These are phyloP conservation scores for Argentina silus DNA, from an alignment of 2,797 vertebrate genomes.

Conservation along the genomic window DNA sequence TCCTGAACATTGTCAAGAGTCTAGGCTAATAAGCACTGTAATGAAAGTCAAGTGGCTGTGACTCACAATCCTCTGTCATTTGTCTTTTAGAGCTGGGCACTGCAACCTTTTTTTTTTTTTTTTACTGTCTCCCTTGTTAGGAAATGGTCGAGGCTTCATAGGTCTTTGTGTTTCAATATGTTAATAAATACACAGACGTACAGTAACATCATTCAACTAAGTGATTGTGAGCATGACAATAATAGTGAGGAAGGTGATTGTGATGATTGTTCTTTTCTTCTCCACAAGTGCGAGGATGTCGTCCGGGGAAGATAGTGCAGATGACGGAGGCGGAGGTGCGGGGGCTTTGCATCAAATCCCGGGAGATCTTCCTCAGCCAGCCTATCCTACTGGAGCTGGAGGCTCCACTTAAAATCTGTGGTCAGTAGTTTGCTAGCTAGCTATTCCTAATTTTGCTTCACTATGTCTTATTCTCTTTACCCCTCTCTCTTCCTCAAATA, in stretches of 20 bases:
- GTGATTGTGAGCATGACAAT: not conserved
- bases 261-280: slow-evolving; percentile 14
- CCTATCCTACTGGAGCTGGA: slow-evolving; percentile 93
- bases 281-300: slow-evolving; percentile 90
- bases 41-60: slow-evolving; percentile 7
- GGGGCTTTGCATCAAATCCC: slow-evolving; percentile 93
- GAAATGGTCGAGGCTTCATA: not conserved
- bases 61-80: not conserved
- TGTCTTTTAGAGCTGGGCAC: not conserved
- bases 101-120: no score
- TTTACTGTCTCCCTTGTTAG: no score
- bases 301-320: slow-evolving; percentile 93
- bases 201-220: no score
- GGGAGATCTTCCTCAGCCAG: slow-evolving; percentile 95
- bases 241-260: not conserved
- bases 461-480: not conserved
- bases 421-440: slow-evolving; percentile 67
- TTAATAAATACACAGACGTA: no score
- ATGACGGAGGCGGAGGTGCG: slow-evolving; percentile 95
- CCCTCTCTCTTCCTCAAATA: not conserved
- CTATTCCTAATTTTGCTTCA: not conserved
- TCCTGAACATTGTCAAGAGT: no score
- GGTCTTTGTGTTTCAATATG: not conserved
- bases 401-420: slow-evolving; percentile 93
- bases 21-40: not conserved